Base-by-base conservation (phyloP, 2,797 vertebrate species). In the Sebastes umbrosus region DNA sequence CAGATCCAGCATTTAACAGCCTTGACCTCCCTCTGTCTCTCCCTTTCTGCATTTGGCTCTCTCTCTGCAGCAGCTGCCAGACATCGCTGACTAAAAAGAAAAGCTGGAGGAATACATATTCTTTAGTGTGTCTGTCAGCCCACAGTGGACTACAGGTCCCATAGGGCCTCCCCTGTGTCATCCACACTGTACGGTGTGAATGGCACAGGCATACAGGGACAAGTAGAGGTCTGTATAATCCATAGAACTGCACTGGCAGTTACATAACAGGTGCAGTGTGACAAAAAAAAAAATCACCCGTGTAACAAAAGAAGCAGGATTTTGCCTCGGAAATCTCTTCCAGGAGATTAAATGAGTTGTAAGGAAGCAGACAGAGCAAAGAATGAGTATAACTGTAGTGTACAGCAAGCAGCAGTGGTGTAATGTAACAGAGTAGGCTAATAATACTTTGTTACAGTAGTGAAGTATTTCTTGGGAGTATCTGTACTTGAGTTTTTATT, bases 71-170 rank as follows among this genome's bases (percentile, higher is more conserved):
- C 72, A 65, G 43, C 68, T 69, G 65, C 67, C 65, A 87, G 69
- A 84, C 70, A 73, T 65, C 62, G 84, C 87, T 75, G 90, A 90
- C 83, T 88, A 62, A 67, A 73, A 72, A 74, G 67, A 85, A 87
- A 87, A 79, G 73, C 71, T 59, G 69, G 59, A 66, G 72, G 55
- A 89, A 88, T 83, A 73, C 66, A 83, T 77, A 63, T 88, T 77
- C 67, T 85, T 82, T 52, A 25, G 69, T 65, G 66, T 70, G 83
- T 83, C 73, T 85, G 79, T 81, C 80, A 82, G 71, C 57, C 54
- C 54, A 64, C 76, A 63, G 54, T 66, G 63, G 67, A 63, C 64
- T 73, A 25, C 13, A 39, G 76, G 27, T 84, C 69, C 75, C 63
- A 83, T 5, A 60, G 69, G 73, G 55, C 10, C 8, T 73, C 25